Base-by-base conservation (phyloP, 2,797 vertebrate genomes). In the Garrulus glandarius region DNA sequence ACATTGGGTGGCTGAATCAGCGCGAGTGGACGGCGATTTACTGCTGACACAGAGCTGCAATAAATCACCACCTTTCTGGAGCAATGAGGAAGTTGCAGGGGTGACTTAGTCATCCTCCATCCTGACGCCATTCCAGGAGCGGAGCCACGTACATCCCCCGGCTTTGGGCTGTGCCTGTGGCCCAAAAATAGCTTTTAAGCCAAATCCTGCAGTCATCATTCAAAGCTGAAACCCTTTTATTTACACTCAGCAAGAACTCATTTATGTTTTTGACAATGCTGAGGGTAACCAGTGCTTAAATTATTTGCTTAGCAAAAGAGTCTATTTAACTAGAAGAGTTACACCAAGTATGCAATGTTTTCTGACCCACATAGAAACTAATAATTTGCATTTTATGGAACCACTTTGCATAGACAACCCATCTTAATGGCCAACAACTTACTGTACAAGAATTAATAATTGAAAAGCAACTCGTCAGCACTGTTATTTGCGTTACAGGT, bases 361-460 rank as follows among this genome's bases (percentile, higher is more conserved):
- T 88, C 88, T 95, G 93, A 93, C 90, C 92, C 93, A 94, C 74
- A 95, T 19, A 92, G 88, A 96, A 96, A 55, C 32, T 47, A 93
- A 18, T 95, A 61, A 93, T 87, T 88, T 92, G 74, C 78, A 93
- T 88, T 94, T 93, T 90, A 93, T 91, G 64, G 77, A 94, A 82
- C 37, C 30, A 30, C 65, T 97, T 84, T 69, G 87, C 78, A 83
- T 29, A 71, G 60, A 88, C 86, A 71, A 36, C 56, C 85, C 68
- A 56, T 55, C 61, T 84, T 83, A 90, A 96, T 79, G 64, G 56
- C 57, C 75, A 75, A 67, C 80, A 90, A 46, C 67, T 59, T 1
- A 8, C 44, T 59, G 68, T 64, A 77, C 72, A 64, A 77, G 69
- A 87, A 92, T 89, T 85, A 92, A 80, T 92, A 94, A 91, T 24